These are phyloP conservation scores for Helicoverpa assulta DNA, from an alignment of 2,888 invertebrate genomes.

Conservation along the genomic window DNA sequence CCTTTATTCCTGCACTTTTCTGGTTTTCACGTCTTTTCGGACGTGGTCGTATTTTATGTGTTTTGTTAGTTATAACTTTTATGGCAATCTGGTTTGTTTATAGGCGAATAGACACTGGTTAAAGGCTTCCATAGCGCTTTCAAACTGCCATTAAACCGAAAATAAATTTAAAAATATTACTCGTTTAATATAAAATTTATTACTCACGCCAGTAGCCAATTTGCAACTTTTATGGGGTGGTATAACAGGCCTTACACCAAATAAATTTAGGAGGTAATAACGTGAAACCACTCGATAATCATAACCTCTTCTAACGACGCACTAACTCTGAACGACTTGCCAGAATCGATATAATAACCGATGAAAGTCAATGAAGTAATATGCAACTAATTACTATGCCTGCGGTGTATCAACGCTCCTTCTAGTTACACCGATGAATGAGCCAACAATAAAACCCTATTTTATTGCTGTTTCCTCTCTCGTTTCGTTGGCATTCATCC, in stretches of 20 bases:
- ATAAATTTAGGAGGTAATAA: slow-evolving; percentile 67
- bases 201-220: slow-evolving; percentile 63
- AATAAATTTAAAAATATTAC: slow-evolving; percentile 67
- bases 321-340: slow-evolving; percentile 55
- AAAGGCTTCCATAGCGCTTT: slow-evolving; percentile 52
- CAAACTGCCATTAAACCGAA: slow-evolving; percentile 66
- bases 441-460: slow-evolving; percentile 83
- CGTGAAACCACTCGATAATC: slow-evolving; percentile 66
- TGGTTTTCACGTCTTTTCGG: slow-evolving; percentile 4
- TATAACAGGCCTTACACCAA: slow-evolving; percentile 65
- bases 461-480: slow-evolving; percentile 86
- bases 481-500: slow-evolving; percentile 86
- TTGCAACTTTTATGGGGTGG: slow-evolving; percentile 66
- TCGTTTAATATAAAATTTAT: slow-evolving; percentile 68
- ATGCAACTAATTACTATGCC: slow-evolving; percentile 75
- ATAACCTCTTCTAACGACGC: slow-evolving; percentile 65
- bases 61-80: slow-evolving; percentile 47
- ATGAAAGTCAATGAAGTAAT: slow-evolving; percentile 53
- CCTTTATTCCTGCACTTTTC: background rate
- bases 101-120: slow-evolving; percentile 63
- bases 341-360: slow-evolving; percentile 47
- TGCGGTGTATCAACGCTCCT: slow-evolving; percentile 65
- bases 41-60: slow-evolving; percentile 38
- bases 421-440: slow-evolving; percentile 74
- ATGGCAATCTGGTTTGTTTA: slow-evolving; percentile 58